Evolutionary conservation across 2,797 vertebrate genomes (phyloP).

Genomic region (Amazonetta brasiliensis): DNA sequence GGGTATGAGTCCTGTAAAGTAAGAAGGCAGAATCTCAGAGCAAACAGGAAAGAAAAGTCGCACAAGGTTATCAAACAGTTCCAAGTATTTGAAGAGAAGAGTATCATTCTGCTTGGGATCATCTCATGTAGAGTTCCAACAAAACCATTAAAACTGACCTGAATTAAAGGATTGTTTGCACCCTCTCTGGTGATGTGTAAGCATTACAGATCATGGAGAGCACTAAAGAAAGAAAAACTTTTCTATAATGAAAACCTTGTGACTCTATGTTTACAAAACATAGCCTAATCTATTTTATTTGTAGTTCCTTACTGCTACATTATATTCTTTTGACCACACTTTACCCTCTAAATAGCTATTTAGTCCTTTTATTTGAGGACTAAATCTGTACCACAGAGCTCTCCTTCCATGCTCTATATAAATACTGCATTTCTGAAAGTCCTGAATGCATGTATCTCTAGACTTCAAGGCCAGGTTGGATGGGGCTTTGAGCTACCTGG

Average conservation of each 20-base stretch:
- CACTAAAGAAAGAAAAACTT: neutral
- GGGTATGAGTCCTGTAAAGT: constrained; percentile 86
- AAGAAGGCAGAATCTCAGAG: constrained; percentile 43
- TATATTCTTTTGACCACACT: neutral
- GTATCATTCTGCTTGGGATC: neutral
- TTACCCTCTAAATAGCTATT: neutral
- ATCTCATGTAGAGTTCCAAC: accelerated
- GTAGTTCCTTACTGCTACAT: neutral
- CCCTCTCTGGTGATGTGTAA: neutral
- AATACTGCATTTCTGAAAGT: neutral
- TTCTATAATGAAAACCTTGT: neutral
- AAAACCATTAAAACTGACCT: neutral
- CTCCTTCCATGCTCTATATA: neutral
- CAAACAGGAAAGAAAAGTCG: constrained; percentile 15
- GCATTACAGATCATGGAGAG: neutral
- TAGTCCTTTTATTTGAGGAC: neutral
- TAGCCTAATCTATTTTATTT: neutral
- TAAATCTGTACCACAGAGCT: neutral
- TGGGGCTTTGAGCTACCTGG: neutral
- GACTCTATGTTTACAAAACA: neutral
- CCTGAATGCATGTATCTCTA: neutral
- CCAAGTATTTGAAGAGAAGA: neutral
- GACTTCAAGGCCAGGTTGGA: neutral
- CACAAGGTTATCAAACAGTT: neutral
- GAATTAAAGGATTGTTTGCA: neutral